These are phyloP conservation scores for Catamblyrhynchus diadema DNA, from an alignment of 2,797 vertebrate species.

Conservation along the genomic window DNA sequence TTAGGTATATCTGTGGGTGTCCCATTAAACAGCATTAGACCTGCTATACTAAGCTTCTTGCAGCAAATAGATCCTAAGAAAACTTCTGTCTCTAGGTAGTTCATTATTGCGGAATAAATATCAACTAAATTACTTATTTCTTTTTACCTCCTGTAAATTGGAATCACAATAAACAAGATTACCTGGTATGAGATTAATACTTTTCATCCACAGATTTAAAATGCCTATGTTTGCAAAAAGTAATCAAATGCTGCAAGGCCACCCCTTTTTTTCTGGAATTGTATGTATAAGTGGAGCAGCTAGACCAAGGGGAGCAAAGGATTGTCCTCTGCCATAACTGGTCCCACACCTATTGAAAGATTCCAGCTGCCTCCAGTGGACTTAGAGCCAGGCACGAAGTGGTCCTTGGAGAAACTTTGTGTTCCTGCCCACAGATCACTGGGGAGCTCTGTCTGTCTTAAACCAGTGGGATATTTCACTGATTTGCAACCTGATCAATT, in stretches of 20 bases:
- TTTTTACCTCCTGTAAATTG: not conserved
- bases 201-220: not conserved
- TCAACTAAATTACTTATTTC: not conserved
- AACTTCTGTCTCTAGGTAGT: not conserved
- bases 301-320: not conserved
- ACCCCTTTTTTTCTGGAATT: not conserved
- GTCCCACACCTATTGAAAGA: not conserved
- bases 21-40: not conserved
- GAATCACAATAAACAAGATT: not conserved
- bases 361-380: not conserved
- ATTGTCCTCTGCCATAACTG: not conserved
- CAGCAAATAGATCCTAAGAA: not conserved
- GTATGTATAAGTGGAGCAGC: not conserved
- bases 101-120: not conserved
- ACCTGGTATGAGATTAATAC: not conserved
- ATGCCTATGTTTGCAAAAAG: not conserved
- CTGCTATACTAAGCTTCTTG: not conserved
- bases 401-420: not conserved
- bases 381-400: not conserved
- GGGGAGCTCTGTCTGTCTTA: not conserved
- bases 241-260: not conserved
- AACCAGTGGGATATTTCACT: not conserved
- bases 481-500: not conserved
- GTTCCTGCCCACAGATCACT: not conserved
- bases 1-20: not conserved